These are phyloP conservation scores for Cromileptes altivelis DNA, from an alignment of 2,113 vertebrate species.

Conservation along the genomic window DNA sequence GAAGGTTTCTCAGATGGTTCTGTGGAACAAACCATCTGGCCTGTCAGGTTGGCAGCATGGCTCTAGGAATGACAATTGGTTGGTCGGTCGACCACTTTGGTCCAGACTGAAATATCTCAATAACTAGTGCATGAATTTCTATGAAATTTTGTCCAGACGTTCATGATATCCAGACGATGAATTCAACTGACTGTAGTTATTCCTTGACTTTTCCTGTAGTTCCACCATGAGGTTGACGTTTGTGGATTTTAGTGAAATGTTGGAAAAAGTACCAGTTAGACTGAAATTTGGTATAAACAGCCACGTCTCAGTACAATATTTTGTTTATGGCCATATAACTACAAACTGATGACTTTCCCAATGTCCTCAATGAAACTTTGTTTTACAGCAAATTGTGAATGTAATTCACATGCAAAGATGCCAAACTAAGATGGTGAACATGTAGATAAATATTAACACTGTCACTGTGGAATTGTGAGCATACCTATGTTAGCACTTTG, in stretches of 20 bases:
- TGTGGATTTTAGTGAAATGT: not conserved
- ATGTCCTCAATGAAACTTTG: too few relatives aligned
- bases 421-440: too few relatives aligned
- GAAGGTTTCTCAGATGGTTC: too few relatives aligned
- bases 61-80: too few relatives aligned
- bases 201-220: not conserved
- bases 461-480: not conserved
- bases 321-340: not conserved
- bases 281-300: not conserved
- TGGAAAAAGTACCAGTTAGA: not conserved
- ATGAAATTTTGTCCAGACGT: not conserved
- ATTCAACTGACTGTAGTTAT: not conserved
- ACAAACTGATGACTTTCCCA: not conserved
- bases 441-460: not conserved
- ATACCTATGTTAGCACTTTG: too few relatives aligned
- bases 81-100: not conserved
- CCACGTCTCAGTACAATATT: not conserved
- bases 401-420: too few relatives aligned
- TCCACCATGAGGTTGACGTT: too few relatives aligned
- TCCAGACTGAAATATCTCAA: too few relatives aligned
- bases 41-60: not conserved
- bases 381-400: too few relatives aligned
- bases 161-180: not conserved
- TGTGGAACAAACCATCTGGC: too few relatives aligned
- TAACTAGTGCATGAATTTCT: not conserved